These are phyloP conservation scores for Anguilla anguilla DNA, from an alignment of 2,797 vertebrate genomes.

Conservation along the genomic window DNA sequence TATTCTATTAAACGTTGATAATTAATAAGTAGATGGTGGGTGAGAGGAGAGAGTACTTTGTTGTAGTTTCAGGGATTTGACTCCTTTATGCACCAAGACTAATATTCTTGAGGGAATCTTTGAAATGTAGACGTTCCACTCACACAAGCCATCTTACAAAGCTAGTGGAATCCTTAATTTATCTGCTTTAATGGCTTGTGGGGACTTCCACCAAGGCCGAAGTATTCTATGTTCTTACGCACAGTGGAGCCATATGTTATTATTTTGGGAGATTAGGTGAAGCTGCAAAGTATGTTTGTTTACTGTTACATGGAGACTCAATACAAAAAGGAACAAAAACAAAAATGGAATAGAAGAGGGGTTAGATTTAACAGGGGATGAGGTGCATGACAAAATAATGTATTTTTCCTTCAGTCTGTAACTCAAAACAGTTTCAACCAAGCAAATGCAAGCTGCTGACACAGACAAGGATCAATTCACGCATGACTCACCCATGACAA, in stretches of 20 bases:
- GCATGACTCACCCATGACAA: background rate
- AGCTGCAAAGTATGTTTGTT: constrained; percentile 1
- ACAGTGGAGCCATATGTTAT: background rate
- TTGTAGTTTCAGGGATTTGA: background rate
- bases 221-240: background rate
- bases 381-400: too few species aligned
- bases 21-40: background rate
- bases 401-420: background rate
- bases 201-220: background rate
- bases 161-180: background rate
- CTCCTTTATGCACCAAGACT: background rate
- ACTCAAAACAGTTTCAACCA: background rate
- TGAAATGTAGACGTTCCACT: background rate
- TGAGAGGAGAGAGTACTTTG: background rate
- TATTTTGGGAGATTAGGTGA: background rate
- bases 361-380: too few species aligned
- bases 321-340: too few species aligned
- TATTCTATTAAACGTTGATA: background rate
- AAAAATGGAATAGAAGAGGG: too few species aligned
- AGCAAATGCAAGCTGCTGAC: background rate
- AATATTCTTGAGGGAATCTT: background rate
- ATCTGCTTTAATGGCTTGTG: background rate
- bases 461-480: background rate
- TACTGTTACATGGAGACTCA: background rate
- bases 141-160: background rate